Evolutionary conservation across 2,797 vertebrate genomes (phyloP).

Genomic region (Vultur gryphus): DNA sequence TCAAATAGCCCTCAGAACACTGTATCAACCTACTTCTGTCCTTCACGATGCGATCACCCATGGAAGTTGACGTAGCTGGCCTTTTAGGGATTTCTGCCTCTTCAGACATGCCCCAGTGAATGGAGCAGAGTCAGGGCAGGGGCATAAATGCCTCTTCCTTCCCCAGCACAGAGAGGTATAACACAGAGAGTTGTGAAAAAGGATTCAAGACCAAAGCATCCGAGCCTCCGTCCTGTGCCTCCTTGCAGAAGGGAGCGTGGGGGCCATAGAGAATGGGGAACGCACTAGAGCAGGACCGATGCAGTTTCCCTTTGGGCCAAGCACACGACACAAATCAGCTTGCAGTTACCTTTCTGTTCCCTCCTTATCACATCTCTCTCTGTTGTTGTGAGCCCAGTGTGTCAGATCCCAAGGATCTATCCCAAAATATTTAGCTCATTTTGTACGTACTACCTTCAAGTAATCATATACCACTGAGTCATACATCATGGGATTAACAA

Average conservation of each 20-base stretch:
- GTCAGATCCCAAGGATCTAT: slow-evolving; percentile 27
- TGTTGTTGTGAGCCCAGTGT: neutral
- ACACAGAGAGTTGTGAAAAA: neutral
- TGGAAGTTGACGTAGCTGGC: neutral
- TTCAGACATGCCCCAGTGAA: neutral
- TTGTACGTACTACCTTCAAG: slow-evolving; percentile 60
- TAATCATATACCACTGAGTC: slow-evolving; percentile 75
- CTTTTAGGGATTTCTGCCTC: neutral
- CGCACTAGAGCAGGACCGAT: neutral
- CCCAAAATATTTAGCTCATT: slow-evolving; percentile 45
- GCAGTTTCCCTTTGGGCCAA: neutral
- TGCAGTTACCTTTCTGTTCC: neutral
- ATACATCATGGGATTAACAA: slow-evolving; percentile 73
- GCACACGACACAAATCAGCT: neutral
- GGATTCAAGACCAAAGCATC: neutral
- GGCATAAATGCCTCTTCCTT: neutral
- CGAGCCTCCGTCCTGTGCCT: accelerated
- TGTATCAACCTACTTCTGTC: neutral
- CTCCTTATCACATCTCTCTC: neutral
- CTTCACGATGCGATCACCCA: neutral
- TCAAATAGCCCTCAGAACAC: neutral
- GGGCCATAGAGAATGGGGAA: neutral
- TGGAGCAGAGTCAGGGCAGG: neutral
- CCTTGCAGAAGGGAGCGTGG: neutral
- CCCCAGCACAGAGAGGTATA: neutral